phyloP scores from a whole-genome alignment of 2,797 vertebrate species.

The Fundulus diaphanus region DNA sequence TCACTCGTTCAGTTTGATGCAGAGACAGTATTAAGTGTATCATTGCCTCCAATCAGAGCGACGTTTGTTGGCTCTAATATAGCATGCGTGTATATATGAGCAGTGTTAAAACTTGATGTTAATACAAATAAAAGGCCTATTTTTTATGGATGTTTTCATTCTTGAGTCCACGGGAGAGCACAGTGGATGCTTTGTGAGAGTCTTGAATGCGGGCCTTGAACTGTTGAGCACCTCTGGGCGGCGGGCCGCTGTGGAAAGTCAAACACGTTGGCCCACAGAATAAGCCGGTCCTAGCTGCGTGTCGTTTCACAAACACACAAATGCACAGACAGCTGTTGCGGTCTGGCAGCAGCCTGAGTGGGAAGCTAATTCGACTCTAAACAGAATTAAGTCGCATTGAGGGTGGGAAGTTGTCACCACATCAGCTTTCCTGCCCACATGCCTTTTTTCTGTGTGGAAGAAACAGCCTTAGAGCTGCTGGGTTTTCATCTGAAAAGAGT shows the following conservation, averaged over 20 bases:
- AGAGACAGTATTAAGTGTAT: neutral
- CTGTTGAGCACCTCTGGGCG: conserved; percentile 66
- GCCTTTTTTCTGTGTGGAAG: conserved; percentile 71
- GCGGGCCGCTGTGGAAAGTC: conserved; percentile 75
- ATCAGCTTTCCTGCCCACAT: conserved; percentile 73
- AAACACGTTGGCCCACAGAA: conserved; percentile 77
- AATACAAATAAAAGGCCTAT: conserved; percentile 33
- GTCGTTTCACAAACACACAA: conserved; percentile 52
- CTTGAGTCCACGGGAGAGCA: conserved; percentile 52
- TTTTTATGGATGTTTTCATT: conserved; percentile 13
- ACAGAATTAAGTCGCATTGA: conserved; percentile 83
- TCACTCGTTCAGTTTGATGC: neutral
- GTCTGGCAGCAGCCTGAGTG: conserved; percentile 82
- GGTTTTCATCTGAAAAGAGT: conserved; percentile 35
- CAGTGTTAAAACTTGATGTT: conserved; percentile 38
- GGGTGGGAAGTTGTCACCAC: conserved; percentile 81
- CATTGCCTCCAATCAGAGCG: neutral
- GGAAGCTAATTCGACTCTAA: conserved; percentile 83
- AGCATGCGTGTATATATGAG: neutral
- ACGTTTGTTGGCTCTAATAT: neutral
- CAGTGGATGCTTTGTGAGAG: conserved; percentile 74
- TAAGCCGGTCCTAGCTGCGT: conserved; percentile 66
- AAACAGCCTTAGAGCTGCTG: conserved; percentile 45
- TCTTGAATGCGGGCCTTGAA: conserved; percentile 81
- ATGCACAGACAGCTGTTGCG: conserved; percentile 79